Evolutionary conservation across 2,113 vertebrate species (phyloP).

Genomic region (Athene noctua): DNA sequence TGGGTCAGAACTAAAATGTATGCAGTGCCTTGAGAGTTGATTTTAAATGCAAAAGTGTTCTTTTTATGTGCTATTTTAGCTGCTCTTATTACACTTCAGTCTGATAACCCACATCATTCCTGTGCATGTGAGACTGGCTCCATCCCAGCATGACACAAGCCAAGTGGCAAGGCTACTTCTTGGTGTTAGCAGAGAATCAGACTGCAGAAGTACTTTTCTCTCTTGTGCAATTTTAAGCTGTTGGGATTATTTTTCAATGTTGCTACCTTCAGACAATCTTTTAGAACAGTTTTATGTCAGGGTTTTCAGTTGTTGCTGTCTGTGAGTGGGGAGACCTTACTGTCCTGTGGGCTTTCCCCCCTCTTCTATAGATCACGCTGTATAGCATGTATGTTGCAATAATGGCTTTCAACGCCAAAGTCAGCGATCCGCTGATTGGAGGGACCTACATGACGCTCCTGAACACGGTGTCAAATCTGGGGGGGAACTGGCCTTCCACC

Average conservation of each 20-base stretch:
- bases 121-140: neutral
- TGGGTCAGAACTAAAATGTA: neutral
- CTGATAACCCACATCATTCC: neutral
- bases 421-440: slow-evolving; percentile 95
- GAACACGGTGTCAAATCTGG: slow-evolving; percentile 94
- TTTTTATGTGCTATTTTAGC: neutral
- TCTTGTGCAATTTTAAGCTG: neutral
- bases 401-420: slow-evolving; percentile 98
- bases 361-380: slow-evolving; percentile 80
- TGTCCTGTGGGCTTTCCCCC: neutral
- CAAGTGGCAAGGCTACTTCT: neutral
- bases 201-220: neutral
- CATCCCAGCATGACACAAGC: neutral
- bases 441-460: slow-evolving; percentile 98
- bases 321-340: neutral
- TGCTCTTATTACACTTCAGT: neutral
- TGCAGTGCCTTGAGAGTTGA: neutral
- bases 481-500: slow-evolving; percentile 96
- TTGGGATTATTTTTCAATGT: neutral
- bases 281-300: too few species aligned
- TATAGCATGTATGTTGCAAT: slow-evolving; percentile 98
- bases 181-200: neutral
- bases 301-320: accelerated
- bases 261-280: neutral
- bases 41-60: neutral